Base-by-base conservation (phyloP, 2,113 vertebrate species). In the Elaphurus davidianus region DNA sequence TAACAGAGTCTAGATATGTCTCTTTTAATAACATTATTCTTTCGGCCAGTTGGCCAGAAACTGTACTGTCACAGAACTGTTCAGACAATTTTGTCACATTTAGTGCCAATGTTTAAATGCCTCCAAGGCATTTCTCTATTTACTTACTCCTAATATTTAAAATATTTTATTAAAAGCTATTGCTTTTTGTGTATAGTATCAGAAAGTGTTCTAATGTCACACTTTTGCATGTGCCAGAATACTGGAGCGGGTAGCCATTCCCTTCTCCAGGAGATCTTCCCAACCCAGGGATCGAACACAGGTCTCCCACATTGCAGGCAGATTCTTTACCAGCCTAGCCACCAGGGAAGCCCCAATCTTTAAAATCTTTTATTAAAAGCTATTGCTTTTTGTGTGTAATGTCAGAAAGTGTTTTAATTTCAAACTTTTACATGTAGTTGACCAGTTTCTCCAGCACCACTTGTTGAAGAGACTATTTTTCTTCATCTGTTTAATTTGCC, bases 11-110 rank as follows among this genome's bases (percentile, higher is more conserved):
- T 62, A 91, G 36, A 47, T 86, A 54, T 40, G n/a, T 50, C 16
- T 83, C 21, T 67, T 57, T 92, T 15, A 78, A 62, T 40, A 83
- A 14, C 45, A 89, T 67, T 93, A 62, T 1, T 64, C 14, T 83
- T 97, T 96, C 81, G 7, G 64, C 15, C 16, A 91, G 13, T n/a
- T 90, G 89, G 52, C 59, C 12, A n/a, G 55, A 97, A 93, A 97
- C 45, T 67, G 8, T 83, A 67, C 28, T 79, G n/a, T 60, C 54
- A 90, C 0, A 30, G 71, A 91, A 64, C 14, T 94, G 78, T 87
- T 97, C 30, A 90, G 43, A 96, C 19, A 96, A 50, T 87, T 96
- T 67, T 9, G 74, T 9, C 33, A 17, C 4, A 45, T 60, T 87
- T 87, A 59, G 19, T n/a, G 40, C 23, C 71, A 92, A 84, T 94